A percentile compares a stretch with the other conserved stretches of the same genome.
phyloP scores from a whole-genome alignment of 2,113 vertebrate genomes.

The Macrotus californicus region DNA sequence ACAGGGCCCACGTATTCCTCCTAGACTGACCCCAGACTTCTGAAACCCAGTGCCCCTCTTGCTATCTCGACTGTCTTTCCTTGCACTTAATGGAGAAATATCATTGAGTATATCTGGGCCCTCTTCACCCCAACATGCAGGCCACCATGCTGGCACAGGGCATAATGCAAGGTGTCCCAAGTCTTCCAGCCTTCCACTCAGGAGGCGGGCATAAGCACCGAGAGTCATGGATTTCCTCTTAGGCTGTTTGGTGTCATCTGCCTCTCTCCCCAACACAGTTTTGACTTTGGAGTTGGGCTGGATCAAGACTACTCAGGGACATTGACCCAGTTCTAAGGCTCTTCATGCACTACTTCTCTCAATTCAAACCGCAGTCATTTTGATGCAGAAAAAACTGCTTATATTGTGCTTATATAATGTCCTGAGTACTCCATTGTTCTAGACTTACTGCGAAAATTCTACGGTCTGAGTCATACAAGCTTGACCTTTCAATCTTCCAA shows the following conservation, averaged over 20 bases:
- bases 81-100: neutral
- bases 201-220: neutral
- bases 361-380: neutral
- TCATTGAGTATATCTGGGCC: neutral
- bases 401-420: neutral
- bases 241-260: neutral
- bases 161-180: neutral
- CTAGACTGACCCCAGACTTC: neutral
- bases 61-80: neutral
- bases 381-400: neutral
- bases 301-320: neutral
- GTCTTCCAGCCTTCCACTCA: neutral
- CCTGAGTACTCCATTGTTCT: neutral
- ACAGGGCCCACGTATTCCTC: too few relatives aligned
- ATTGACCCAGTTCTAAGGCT: neutral
- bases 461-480: neutral
- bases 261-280: neutral
- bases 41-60: too few relatives aligned
- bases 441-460: neutral
- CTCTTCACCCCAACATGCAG: neutral
- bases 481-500: neutral
- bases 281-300: neutral
- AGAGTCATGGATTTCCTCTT: neutral
- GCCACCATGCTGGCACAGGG: neutral
- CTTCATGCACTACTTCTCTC: neutral